phyloP scores from a whole-genome alignment of 2,888 invertebrate species.

The Spodoptera littoralis region DNA sequence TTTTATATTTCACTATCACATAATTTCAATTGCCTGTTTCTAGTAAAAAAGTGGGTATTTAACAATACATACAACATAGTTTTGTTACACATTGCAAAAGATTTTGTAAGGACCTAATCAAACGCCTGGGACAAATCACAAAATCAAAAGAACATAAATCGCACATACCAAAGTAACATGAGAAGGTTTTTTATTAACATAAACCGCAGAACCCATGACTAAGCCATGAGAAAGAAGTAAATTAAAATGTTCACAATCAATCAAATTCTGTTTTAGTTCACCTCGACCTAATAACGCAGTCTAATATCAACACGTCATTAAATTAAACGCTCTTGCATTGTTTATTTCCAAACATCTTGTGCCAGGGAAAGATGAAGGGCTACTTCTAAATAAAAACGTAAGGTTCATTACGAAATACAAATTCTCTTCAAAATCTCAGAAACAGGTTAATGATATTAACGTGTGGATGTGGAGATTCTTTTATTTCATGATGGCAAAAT shows the following conservation, averaged over 20 bases:
- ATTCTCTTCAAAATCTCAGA: slow-evolving; percentile 17
- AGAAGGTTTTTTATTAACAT: neutral
- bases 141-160: neutral
- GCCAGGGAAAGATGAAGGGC: slow-evolving; percentile 48
- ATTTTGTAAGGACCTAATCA: slow-evolving; percentile 9
- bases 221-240: slow-evolving; percentile 1
- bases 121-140: slow-evolving; percentile 17
- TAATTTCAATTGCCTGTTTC: too few species aligned
- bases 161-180: neutral
- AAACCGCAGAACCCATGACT: slow-evolving; percentile 5
- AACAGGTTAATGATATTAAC: slow-evolving; percentile 29
- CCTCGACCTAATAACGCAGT: slow-evolving; percentile 53
- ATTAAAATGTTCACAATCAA: slow-evolving; percentile 21
- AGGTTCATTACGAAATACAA: slow-evolving; percentile 17
- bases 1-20: neutral
- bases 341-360: slow-evolving; percentile 38
- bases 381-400: slow-evolving; percentile 17
- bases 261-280: slow-evolving; percentile 40
- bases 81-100: neutral
- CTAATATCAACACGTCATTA: slow-evolving; percentile 42
- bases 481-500: neutral
- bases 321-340: slow-evolving; percentile 50
- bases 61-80: too few species aligned
- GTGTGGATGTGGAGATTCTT: slow-evolving; percentile 11
- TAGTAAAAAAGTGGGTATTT: neutral